Base-by-base conservation (phyloP, 1,140 invertebrate genomes). In the Nebria ingens region DNA sequence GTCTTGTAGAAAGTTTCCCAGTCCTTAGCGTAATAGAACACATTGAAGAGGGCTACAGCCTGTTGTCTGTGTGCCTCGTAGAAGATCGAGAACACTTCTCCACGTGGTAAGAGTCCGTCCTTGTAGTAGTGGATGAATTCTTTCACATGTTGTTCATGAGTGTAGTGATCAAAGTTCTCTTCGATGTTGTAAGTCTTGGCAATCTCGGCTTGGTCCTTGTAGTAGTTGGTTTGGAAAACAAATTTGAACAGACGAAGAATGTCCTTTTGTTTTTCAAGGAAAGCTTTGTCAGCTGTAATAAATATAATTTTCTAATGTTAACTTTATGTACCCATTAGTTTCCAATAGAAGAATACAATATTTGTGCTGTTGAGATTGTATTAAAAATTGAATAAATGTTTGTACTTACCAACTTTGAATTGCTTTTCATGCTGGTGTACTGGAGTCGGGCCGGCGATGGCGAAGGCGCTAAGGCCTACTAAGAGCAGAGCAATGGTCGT, bases 11-110 rank as follows among this genome's bases (percentile, higher is more conserved):
- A 76, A 0, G 77, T 79, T 15, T 70, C 69, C 61, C 73, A 82
- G 59, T 81, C 77, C 64, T 85, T 84, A 53, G 84, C 82, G 60
- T 78, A 78, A 68, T 79, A 84, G 61, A 89, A 77, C 55, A 85
- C 62, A 55, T 85, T 78, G 74, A 85, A 87, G 51, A 86, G 66
- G 4, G 73, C 73, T 2, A 76, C 68, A 22, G 80, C 78, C 68
- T 86, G 80, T 50, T 78, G 69, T n/a, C 77, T 61, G 51, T 86
- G 82, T 11, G 78, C 73, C 21, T 77, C 73, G 52, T 84, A 69
- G 60, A 78, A 71, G n/a, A 79, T 58, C n/a, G 80, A 80, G 62
- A 84, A 87, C 25, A 83, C 72, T 58, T 77, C 75, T 52, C 78
- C 79, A 56, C 73, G 75, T 0, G 80, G 72, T 21, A 83, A 60